Evolutionary conservation across 2,797 vertebrate species (phyloP).

Genomic region (Cyclopterus lumpus): DNA sequence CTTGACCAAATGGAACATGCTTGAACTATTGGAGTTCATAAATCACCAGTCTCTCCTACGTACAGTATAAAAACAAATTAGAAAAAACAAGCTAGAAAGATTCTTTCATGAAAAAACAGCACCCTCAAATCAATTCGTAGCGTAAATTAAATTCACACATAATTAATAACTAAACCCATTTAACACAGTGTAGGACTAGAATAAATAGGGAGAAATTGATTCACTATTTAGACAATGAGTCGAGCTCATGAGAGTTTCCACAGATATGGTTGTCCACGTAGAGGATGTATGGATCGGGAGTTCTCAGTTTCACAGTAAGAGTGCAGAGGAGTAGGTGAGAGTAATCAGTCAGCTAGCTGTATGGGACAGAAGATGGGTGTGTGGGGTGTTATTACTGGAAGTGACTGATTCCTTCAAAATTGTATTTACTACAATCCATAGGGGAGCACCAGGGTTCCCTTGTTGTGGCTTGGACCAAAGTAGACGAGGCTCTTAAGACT

Average conservation of each 20-base stretch:
- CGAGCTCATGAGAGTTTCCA: conserved; percentile 63
- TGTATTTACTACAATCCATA: conserved; percentile 68
- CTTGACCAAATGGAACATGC: conserved; percentile 65
- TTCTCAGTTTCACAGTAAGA: conserved; percentile 66
- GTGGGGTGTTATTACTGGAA: conserved; percentile 58
- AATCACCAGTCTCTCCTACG: conserved; percentile 40
- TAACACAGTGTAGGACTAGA: conserved; percentile 58
- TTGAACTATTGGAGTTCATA: conserved; percentile 37
- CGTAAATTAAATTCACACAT: conserved; percentile 31
- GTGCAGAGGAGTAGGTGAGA: conserved; percentile 62
- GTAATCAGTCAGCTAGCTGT: conserved; percentile 59
- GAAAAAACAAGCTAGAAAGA: conserved; percentile 64
- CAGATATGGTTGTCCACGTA: conserved; percentile 69
- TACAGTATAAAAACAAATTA: conserved; percentile 69
- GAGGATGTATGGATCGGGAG: conserved; percentile 54
- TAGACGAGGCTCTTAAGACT: conserved; percentile 84
- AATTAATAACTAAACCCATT: conserved; percentile 35
- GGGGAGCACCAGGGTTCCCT: conserved; percentile 53
- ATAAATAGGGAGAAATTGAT: conserved; percentile 52
- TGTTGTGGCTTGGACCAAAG: conserved; percentile 39
- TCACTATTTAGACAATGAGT: conserved; percentile 50
- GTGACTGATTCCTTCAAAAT: conserved; percentile 68
- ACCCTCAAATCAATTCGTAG: conserved; percentile 65
- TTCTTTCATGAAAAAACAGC: conserved; percentile 49
- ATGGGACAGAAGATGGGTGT: conserved; percentile 34